Evolutionary conservation across 2,888 invertebrate species (phyloP).

Genomic region (Synergus laeviventris): DNA sequence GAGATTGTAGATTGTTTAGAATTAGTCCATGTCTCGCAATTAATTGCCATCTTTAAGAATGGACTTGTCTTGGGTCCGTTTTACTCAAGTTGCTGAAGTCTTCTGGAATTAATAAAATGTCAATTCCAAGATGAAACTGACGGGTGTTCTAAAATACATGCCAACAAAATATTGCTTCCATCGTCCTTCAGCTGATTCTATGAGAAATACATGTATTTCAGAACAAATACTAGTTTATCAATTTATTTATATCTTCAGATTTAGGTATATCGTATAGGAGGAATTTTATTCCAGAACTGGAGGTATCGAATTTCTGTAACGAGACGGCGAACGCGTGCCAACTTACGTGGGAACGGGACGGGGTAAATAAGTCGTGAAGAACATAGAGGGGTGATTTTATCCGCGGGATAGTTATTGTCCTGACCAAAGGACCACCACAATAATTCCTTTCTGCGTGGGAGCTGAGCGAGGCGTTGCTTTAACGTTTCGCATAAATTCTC

Average conservation of each 20-base stretch:
- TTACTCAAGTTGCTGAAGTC: too few species aligned
- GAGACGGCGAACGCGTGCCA: slow-evolving; percentile 23
- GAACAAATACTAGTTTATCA: neutral
- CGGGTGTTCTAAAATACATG: too few species aligned
- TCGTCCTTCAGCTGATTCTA: too few species aligned
- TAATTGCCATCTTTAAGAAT: neutral
- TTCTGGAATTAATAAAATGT: too few species aligned
- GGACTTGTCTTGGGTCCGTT: too few species aligned
- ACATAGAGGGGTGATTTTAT: slow-evolving; percentile 32
- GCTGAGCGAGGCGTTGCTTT: slow-evolving; percentile 49
- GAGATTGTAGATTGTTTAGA: neutral
- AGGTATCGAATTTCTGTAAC: neutral
- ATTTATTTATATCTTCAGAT: neutral
- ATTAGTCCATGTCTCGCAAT: neutral
- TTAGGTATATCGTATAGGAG: neutral
- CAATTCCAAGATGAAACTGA: too few species aligned
- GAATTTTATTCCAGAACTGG: neutral
- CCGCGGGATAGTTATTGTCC: slow-evolving; percentile 43
- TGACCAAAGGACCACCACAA: slow-evolving; percentile 42
- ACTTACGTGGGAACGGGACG: neutral
- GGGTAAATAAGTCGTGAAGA: neutral
- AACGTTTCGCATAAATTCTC: slow-evolving; percentile 53
- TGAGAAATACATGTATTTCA: too few species aligned
- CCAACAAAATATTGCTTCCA: too few species aligned
- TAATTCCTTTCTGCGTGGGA: slow-evolving; percentile 50